These are phyloP conservation scores for Mystacides longicornis DNA, from an alignment of 2,888 invertebrate genomes.

Conservation along the genomic window DNA sequence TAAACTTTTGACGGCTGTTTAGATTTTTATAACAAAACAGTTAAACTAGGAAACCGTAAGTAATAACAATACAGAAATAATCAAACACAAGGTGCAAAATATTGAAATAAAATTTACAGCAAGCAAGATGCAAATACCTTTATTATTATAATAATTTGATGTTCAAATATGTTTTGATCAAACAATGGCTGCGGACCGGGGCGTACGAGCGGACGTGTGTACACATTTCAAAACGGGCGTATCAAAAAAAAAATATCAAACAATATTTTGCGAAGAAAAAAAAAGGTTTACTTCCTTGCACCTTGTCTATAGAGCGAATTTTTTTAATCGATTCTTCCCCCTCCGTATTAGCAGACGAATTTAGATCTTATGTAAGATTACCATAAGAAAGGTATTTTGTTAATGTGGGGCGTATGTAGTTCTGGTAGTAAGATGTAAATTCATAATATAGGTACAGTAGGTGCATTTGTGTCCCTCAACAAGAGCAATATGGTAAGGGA, in stretches of 20 bases:
- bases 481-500: constrained; percentile 1
- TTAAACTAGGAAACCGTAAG: not conserved
- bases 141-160: no score
- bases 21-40: no score
- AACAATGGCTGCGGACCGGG: no score
- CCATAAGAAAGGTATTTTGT: not conserved
- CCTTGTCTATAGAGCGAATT: constrained; percentile 17
- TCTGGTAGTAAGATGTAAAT: not conserved
- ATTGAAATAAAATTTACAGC: not conserved
- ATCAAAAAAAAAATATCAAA: constrained; percentile 17
- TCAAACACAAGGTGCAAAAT: constrained; percentile 1
- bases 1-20: no score
- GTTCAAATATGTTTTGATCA: not conserved
- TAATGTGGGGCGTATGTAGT: not conserved
- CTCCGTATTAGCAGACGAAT: not conserved
- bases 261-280: constrained; percentile 21
- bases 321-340: constrained; percentile 1
- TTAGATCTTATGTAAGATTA: not conserved
- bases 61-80: not conserved
- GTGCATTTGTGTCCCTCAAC: not conserved
- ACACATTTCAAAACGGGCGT: not conserved
- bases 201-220: not conserved
- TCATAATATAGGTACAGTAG: not conserved
- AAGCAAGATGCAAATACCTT: no score
- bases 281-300: constrained; percentile 26